Evolutionary conservation across 1,140 invertebrate species (phyloP).

Genomic region (Triops cancriformis): DNA sequence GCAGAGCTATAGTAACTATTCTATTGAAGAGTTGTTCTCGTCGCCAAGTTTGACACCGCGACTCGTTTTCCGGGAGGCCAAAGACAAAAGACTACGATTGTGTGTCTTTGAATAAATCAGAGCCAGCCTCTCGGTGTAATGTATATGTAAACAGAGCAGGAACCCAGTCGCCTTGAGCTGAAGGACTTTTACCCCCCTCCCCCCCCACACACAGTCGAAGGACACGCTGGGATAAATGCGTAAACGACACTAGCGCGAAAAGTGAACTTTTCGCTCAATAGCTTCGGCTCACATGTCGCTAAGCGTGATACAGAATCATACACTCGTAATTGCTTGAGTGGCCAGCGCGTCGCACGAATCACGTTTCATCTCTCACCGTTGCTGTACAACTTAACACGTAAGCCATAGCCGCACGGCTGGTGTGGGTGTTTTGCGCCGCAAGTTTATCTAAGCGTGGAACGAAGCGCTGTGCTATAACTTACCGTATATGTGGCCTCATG

Average conservation of each 20-base stretch:
- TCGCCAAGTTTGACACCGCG: not conserved
- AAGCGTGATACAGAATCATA: not conserved
- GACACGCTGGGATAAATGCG: not conserved
- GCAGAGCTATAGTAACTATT: too few relatives aligned
- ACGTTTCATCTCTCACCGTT: not conserved
- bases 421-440: not conserved
- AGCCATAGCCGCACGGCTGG: not conserved
- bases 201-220: not conserved
- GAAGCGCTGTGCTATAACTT: not conserved
- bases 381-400: not conserved
- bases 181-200: too few relatives aligned
- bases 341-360: not conserved
- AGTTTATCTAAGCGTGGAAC: not conserved
- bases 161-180: not conserved
- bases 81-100: not conserved
- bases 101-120: not conserved
- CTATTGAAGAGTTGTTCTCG: too few relatives aligned
- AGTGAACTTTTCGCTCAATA: not conserved
- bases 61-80: not conserved
- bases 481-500: not conserved
- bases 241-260: not conserved
- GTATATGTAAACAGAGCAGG: not conserved
- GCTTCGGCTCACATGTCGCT: not conserved
- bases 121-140: not conserved
- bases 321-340: not conserved